Conservation (phyloP, 2,888 invertebrate species). For the Drosophila phalerata region DNA sequence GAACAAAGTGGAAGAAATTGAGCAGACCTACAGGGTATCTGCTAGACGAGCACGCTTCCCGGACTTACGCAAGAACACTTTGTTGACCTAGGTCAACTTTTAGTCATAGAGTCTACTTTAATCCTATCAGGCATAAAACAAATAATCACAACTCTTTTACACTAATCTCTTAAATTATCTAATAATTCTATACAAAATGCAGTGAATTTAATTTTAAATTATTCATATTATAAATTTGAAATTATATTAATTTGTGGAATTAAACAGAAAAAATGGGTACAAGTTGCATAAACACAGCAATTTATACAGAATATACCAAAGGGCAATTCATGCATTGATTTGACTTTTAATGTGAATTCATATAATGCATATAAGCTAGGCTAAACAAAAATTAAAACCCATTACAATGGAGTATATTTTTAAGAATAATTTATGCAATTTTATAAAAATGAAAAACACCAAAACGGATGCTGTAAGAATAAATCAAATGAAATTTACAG, state of each 20-base stretch:
- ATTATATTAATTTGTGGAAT: background rate
- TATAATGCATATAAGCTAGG: background rate
- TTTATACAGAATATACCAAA: conserved; percentile 11
- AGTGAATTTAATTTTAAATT: conserved; percentile 2
- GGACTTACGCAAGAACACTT: background rate
- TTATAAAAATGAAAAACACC: background rate
- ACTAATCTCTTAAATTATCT: conserved; percentile 1
- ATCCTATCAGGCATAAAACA: background rate
- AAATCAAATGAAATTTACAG: background rate
- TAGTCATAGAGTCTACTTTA: background rate
- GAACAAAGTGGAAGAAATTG: background rate
- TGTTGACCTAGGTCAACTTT: background rate
- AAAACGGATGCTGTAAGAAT: conserved; percentile 4
- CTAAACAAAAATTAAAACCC: conserved; percentile 4
- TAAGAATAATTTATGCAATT: background rate
- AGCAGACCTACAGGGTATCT: background rate
- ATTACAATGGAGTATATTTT: conserved; percentile 6
- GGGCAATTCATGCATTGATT: conserved; percentile 8
- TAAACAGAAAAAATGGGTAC: background rate
- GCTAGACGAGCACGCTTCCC: background rate
- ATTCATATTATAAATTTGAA: conserved; percentile 3
- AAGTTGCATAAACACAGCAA: conserved; percentile 6
- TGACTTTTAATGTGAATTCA: background rate
- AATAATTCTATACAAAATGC: background rate
- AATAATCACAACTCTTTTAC: background rate